A percentile compares a stretch with the other conserved stretches of the same genome.
Conservation (phyloP, 2,113 vertebrate genomes). For the Hydropotes inermis region DNA sequence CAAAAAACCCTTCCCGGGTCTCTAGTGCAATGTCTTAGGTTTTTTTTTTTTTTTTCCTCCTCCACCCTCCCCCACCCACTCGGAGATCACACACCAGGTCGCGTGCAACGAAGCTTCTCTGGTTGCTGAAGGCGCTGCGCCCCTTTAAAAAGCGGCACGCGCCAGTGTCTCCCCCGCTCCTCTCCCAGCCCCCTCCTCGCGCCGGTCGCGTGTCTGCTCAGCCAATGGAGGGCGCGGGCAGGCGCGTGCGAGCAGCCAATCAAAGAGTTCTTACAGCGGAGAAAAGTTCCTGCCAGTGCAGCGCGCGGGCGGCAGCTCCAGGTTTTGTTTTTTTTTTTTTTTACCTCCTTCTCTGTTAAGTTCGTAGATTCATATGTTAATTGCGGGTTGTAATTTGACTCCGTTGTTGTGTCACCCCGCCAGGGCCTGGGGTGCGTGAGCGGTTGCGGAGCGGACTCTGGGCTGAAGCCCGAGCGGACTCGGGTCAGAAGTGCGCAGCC, state of each 20-base stretch:
- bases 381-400: constrained; percentile 47
- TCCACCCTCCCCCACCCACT: constrained; percentile 70
- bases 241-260: constrained; percentile 93
- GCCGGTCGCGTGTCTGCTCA: constrained; percentile 91
- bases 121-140: constrained; percentile 88
- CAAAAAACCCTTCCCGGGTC: neutral
- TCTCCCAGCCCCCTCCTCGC: constrained; percentile 87
- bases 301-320: fast-evolving
- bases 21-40: constrained; percentile 28
- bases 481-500: neutral
- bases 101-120: constrained; percentile 89
- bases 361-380: constrained; percentile 66
- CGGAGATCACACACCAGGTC: constrained; percentile 78
- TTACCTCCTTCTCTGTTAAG: neutral
- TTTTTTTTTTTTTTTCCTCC: neutral
- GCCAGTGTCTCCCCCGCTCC: constrained; percentile 78
- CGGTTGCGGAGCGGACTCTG: fast-evolving
- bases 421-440: fast-evolving
- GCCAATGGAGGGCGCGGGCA: constrained; percentile 85
- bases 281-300: neutral
- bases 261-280: constrained; percentile 62
- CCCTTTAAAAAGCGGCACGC: constrained; percentile 98
- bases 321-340: neutral
- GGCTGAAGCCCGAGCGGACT: fast-evolving
- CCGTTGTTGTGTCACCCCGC: neutral